These are phyloP conservation scores for Sebastes matsubarae DNA, from an alignment of 2,797 vertebrate species.

Conservation along the genomic window DNA sequence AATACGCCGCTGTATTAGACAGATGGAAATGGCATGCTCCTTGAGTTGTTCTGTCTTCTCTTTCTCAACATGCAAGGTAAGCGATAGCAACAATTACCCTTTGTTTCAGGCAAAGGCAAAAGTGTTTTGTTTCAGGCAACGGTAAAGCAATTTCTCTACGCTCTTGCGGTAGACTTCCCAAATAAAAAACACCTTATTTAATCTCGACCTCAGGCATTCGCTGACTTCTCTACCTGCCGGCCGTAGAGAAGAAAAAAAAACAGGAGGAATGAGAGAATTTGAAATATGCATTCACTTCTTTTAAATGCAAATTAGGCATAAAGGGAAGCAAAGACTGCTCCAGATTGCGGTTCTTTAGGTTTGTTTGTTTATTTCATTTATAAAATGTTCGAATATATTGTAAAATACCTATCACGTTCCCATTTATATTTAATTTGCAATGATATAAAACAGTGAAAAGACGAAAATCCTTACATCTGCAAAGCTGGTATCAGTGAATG, in stretches of 20 bases:
- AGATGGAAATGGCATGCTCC: slow-evolving; percentile 54
- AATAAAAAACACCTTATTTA: slow-evolving; percentile 14
- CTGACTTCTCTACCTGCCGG: not conserved
- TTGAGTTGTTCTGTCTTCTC: slow-evolving; percentile 49
- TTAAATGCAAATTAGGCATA: slow-evolving; percentile 26
- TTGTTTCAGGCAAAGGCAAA: slow-evolving; percentile 57
- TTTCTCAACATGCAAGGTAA: slow-evolving; percentile 59
- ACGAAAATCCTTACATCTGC: not conserved
- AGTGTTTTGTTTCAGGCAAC: slow-evolving; percentile 58
- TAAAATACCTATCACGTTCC: not conserved
- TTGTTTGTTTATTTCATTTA: not conserved
- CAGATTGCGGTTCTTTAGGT: not conserved
- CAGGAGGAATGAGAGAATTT: not conserved
- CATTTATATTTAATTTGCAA: not conserved
- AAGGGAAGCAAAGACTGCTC: not conserved
- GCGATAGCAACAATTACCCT: slow-evolving; percentile 64
- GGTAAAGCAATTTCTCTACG: slow-evolving; percentile 31
- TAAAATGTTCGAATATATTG: not conserved
- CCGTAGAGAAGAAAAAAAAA: not conserved
- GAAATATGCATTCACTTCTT: slow-evolving; percentile 2
- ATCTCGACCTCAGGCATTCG: slow-evolving; percentile 16
- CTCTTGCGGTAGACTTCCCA: not conserved
- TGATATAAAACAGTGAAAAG: not conserved
- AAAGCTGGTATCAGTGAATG: not conserved
- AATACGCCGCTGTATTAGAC: slow-evolving; percentile 55